phyloP scores from a whole-genome alignment of 2,888 invertebrate genomes.

The Agrypnus murinus region DNA sequence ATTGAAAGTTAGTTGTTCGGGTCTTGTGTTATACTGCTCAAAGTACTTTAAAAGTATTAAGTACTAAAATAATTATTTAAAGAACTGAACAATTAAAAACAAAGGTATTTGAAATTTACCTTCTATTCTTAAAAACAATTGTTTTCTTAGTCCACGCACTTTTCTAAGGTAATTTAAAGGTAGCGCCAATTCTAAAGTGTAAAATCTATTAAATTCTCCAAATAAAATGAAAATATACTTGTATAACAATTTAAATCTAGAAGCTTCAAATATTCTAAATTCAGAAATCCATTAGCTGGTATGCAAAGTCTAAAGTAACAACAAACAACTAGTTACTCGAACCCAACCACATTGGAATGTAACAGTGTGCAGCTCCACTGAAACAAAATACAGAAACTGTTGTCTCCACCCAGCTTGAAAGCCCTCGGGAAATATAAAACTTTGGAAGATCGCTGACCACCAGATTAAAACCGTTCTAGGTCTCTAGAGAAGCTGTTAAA shows the following conservation, averaged over 20 bases:
- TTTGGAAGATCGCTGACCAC: slow-evolving; percentile 65
- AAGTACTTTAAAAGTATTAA: no score
- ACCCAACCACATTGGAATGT: slow-evolving; percentile 31
- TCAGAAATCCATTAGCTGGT: slow-evolving; percentile 35
- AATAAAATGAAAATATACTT: no score
- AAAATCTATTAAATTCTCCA: no score
- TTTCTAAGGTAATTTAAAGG: no score
- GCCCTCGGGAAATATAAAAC: slow-evolving; percentile 66
- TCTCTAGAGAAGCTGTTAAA: slow-evolving; percentile 62
- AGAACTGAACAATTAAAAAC: no score
- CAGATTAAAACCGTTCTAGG: slow-evolving; percentile 64
- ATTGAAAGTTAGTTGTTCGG: no score
- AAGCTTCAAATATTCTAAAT: slow-evolving; percentile 1
- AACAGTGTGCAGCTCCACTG: slow-evolving; percentile 7
- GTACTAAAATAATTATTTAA: no score
- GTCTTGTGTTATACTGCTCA: no score
- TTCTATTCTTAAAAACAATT: no score
- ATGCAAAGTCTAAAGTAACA: slow-evolving; percentile 34
- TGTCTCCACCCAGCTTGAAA: slow-evolving; percentile 49
- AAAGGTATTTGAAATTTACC: no score
- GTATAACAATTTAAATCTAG: not conserved
- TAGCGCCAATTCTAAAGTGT: no score
- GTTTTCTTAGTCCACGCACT: no score
- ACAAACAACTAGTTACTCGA: slow-evolving; percentile 35
- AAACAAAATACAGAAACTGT: slow-evolving; percentile 48